Percentiles rank a stretch among this genome's conserved stretches.
Conservation (phyloP, 2,888 invertebrate genomes). For the Poecilobothrus nobilitatus region DNA sequence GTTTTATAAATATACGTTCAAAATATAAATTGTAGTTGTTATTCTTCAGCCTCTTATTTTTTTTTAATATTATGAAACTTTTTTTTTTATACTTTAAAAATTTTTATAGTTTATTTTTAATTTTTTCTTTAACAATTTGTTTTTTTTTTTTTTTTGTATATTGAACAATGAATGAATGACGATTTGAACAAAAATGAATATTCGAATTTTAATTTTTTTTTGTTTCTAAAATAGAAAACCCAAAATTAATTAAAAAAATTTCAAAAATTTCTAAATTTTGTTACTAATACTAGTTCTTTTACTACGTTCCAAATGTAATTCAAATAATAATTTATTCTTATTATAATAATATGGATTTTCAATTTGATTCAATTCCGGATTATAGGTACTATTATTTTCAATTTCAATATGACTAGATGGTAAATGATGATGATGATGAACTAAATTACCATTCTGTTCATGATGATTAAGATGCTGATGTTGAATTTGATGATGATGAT, state of each 20-base stretch:
- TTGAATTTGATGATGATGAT: slow-evolving; percentile 22
- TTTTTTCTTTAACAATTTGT: no score
- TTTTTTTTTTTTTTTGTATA: no score
- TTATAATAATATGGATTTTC: slow-evolving; percentile 82
- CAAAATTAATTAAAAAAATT: neutral
- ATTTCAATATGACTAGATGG: neutral
- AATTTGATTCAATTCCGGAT: slow-evolving; percentile 64
- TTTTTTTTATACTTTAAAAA: no score
- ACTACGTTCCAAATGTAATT: slow-evolving; percentile 71
- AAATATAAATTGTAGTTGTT: no score
- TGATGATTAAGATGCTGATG: slow-evolving; percentile 21
- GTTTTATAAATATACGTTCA: no score
- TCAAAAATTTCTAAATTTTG: neutral
- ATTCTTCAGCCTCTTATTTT: no score
- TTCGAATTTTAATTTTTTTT: no score
- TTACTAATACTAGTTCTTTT: slow-evolving; percentile 46
- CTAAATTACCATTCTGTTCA: slow-evolving; percentile 18
- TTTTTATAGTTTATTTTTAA: no score
- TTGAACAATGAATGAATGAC: no score
- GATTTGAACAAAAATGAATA: no score
- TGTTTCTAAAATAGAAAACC: no score
- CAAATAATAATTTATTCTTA: slow-evolving; percentile 75
- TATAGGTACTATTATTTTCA: slow-evolving; percentile 44
- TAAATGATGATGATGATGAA: slow-evolving; percentile 22
- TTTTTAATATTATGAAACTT: no score